Evolutionary conservation across 2,797 vertebrate genomes (phyloP).

Genomic region (Myiotriccus ornatus): DNA sequence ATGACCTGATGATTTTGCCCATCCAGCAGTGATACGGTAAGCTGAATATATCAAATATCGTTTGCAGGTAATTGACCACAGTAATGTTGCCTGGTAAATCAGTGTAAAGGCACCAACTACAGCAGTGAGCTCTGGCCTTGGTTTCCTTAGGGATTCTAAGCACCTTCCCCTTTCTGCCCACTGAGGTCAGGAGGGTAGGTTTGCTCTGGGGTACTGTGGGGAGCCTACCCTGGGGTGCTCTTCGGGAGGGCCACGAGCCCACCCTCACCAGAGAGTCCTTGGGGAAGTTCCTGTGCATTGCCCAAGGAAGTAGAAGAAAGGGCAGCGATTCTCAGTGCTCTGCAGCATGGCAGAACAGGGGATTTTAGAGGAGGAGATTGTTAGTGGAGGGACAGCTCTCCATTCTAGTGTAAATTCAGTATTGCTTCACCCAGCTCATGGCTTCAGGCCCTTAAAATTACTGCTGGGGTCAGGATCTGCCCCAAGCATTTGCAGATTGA

Average conservation of each 20-base stretch:
- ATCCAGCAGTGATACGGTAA: background rate
- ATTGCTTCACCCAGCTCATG: background rate
- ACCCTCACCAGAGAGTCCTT: background rate
- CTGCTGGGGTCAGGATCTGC: background rate
- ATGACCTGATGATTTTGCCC: background rate
- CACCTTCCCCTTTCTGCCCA: background rate
- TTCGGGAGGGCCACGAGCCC: rapidly evolving
- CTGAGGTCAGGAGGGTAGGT: background rate
- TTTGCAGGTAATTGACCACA: background rate
- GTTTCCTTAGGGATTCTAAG: background rate
- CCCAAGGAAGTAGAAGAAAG: background rate
- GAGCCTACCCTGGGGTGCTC: background rate
- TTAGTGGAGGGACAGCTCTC: background rate
- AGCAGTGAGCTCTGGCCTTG: background rate
- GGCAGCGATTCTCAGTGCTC: background rate
- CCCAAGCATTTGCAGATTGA: background rate
- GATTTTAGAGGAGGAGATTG: background rate
- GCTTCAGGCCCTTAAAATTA: background rate
- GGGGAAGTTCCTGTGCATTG: background rate
- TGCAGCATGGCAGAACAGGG: background rate
- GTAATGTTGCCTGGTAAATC: background rate
- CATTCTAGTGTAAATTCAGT: background rate
- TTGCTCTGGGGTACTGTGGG: background rate
- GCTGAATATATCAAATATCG: background rate
- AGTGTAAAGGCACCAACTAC: background rate